A percentile compares a stretch with the other conserved stretches of the same genome.
Conservation (phyloP, 2,797 vertebrate species). For the Tapera naevia region DNA sequence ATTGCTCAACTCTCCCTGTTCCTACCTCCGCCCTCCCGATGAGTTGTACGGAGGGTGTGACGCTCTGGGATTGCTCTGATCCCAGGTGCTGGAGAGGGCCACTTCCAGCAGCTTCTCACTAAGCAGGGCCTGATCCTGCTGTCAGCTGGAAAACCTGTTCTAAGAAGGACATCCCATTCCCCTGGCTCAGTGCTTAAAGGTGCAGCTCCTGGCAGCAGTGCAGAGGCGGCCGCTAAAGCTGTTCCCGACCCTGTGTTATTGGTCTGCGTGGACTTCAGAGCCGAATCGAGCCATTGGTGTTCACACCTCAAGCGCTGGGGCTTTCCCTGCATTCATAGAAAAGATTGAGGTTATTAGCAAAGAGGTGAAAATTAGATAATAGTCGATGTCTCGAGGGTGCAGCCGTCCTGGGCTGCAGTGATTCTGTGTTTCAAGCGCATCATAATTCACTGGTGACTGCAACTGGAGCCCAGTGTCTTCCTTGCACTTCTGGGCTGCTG, state of each 20-base stretch:
- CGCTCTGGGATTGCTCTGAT: slow-evolving; percentile 1
- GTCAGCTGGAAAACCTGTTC: not conserved
- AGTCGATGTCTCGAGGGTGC: slow-evolving; percentile 18
- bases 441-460: not conserved
- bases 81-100: slow-evolving; percentile 27
- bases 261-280: not conserved
- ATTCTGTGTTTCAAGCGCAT: not conserved
- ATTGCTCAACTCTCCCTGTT: slow-evolving; percentile 23
- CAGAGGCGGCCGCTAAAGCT: not conserved
- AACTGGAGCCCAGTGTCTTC: not conserved
- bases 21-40: slow-evolving; percentile 44
- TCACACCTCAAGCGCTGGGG: not conserved
- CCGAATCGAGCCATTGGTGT: not conserved
- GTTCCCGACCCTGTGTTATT: not conserved
- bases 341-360: not conserved
- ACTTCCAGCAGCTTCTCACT: slow-evolving; percentile 7
- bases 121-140: not conserved
- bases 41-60: slow-evolving; percentile 53
- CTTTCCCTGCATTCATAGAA: not conserved
- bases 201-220: not conserved
- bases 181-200: not conserved
- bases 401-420: not conserved
- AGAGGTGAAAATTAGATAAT: not conserved
- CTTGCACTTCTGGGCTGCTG: not conserved
- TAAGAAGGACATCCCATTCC: not conserved